phyloP scores from a whole-genome alignment of 1,140 invertebrate species.

The Heliothis subflexa region DNA sequence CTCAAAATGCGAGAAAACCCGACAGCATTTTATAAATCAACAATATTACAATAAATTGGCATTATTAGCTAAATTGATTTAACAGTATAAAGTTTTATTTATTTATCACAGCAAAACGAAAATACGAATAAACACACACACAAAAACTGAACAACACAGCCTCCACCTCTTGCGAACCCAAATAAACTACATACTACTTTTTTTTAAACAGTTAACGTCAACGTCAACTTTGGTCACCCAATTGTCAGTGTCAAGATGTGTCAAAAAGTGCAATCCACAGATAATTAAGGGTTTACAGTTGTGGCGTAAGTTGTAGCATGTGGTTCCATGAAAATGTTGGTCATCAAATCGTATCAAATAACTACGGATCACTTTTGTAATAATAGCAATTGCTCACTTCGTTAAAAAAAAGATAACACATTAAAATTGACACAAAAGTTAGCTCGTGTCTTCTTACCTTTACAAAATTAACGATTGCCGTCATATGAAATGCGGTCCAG shows the following conservation, averaged over 20 bases:
- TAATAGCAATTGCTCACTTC: too few relatives aligned
- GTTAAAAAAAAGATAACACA: too few relatives aligned
- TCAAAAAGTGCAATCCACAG: background rate
- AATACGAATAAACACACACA: slow-evolving; percentile 20
- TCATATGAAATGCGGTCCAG: too few relatives aligned
- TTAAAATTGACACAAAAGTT: too few relatives aligned
- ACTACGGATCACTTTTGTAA: too few relatives aligned
- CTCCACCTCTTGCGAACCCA: background rate
- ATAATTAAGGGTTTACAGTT: background rate
- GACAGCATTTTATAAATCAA: slow-evolving; percentile 6
- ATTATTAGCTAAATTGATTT: background rate
- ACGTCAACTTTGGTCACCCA: background rate
- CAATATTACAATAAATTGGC: background rate
- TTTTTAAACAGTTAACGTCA: slow-evolving; percentile 16
- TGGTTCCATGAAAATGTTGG: too few relatives aligned
- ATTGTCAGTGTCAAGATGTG: too few relatives aligned
- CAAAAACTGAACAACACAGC: slow-evolving; percentile 1
- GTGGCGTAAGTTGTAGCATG: too few relatives aligned
- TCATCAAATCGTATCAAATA: too few relatives aligned
- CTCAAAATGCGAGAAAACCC: background rate
- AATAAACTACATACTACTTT: slow-evolving; percentile 1
- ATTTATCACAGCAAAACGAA: slow-evolving; percentile 24
- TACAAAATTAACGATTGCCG: too few relatives aligned
- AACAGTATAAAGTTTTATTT: background rate
- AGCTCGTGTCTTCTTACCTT: too few relatives aligned